phyloP scores from a whole-genome alignment of 2,888 invertebrate genomes.

The Rhaphigaster nebulosa region DNA sequence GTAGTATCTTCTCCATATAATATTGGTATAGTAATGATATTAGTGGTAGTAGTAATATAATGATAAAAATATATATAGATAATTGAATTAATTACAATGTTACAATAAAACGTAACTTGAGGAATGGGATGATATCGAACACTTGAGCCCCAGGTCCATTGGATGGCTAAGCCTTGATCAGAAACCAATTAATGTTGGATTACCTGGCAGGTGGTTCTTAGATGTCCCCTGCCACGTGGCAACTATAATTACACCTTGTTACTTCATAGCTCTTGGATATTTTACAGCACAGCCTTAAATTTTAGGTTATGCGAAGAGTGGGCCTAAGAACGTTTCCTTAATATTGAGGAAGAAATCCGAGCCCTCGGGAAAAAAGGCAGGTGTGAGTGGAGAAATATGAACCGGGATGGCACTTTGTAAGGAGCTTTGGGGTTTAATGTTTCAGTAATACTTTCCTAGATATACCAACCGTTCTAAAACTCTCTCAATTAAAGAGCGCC shows the following conservation, averaged over 20 bases:
- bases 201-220: background rate
- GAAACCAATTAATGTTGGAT: conserved; percentile 11
- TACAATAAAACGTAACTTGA: background rate
- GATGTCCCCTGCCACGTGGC: background rate
- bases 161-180: background rate
- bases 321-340: background rate
- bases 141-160: background rate
- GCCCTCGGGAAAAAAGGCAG: background rate
- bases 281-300: background rate
- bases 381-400: conserved; percentile 5
- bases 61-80: too few species aligned
- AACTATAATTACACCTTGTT: background rate
- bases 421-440: conserved; percentile 8
- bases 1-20: too few species aligned
- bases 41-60: too few species aligned
- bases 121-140: background rate
- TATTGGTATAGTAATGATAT: too few species aligned
- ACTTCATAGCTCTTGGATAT: background rate
- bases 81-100: too few species aligned
- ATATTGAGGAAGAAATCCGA: background rate
- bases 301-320: background rate
- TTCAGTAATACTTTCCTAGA: background rate
- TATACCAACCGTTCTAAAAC: background rate
- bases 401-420: background rate
- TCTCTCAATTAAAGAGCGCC: background rate